Conservation (phyloP, 2,797 vertebrate species). For the Avahi laniger region DNA sequence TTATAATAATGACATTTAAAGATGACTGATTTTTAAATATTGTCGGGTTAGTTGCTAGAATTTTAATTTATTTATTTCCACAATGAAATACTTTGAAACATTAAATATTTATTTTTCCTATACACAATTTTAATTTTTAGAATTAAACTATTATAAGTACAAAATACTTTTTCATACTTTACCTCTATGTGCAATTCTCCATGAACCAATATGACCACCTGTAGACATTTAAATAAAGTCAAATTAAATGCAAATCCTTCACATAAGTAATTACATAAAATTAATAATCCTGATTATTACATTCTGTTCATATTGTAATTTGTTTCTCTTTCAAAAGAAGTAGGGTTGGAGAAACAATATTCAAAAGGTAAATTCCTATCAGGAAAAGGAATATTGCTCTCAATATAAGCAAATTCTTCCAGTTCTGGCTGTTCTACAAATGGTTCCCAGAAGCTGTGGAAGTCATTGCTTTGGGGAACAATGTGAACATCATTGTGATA, state of each 20-base stretch:
- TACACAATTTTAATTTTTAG: conserved; percentile 32
- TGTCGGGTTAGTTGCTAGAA: conserved; percentile 12
- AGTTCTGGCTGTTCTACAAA: neutral
- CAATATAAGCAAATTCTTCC: neutral
- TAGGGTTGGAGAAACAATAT: neutral
- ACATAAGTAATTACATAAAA: neutral
- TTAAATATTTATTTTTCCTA: conserved; percentile 36
- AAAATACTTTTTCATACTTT: conserved; percentile 58
- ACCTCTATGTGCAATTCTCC: conserved; percentile 72
- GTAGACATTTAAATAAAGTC: conserved; percentile 64
- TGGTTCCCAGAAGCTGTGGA: neutral
- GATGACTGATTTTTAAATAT: neutral
- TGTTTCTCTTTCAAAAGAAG: neutral
- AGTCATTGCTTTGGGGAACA: neutral
- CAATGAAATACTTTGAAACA: conserved; percentile 21
- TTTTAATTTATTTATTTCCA: conserved; percentile 44
- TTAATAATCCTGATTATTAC: neutral
- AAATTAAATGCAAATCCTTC: conserved; percentile 33
- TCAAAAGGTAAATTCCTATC: neutral
- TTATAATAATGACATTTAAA: neutral
- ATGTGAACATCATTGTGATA: neutral
- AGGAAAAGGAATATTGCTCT: neutral
- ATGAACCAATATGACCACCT: conserved; percentile 69
- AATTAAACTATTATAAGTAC: neutral
- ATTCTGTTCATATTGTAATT: neutral